phyloP scores from a whole-genome alignment of 2,888 invertebrate genomes.

The Sinhomidia bicolor region DNA sequence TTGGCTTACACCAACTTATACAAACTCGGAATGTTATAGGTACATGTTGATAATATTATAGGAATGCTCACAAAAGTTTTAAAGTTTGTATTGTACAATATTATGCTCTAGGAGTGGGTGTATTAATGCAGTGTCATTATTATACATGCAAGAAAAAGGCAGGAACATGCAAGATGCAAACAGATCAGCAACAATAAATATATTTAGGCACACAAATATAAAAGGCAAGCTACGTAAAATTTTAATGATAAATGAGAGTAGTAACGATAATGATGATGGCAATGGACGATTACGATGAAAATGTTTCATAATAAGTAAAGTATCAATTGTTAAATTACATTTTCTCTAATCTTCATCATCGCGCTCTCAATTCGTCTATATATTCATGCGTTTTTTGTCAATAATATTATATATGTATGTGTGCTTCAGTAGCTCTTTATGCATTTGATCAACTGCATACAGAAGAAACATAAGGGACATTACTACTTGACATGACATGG shows the following conservation, averaged over 20 bases:
- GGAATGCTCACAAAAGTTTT: no score
- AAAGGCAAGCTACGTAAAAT: not conserved
- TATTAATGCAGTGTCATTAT: not conserved
- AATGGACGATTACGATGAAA: slow-evolving; percentile 27
- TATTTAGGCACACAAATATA: not conserved
- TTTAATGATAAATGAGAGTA: not conserved
- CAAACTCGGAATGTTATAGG: not conserved
- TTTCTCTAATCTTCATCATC: not conserved
- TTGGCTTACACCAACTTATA: not conserved
- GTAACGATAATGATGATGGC: slow-evolving; percentile 10
- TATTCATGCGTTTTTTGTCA: slow-evolving; percentile 19
- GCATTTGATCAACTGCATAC: not conserved
- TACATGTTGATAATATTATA: no score
- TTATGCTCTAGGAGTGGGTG: not conserved
- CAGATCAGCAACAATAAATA: not conserved
- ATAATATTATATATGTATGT: not conserved
- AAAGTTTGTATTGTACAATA: not conserved
- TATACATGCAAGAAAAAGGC: not conserved
- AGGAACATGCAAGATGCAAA: not conserved
- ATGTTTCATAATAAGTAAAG: slow-evolving; percentile 38
- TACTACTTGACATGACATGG: slow-evolving; percentile 28
- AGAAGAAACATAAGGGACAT: not conserved
- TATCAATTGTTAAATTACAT: slow-evolving; percentile 34
- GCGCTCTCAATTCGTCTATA: slow-evolving; percentile 21
- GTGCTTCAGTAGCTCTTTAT: not conserved